These are phyloP conservation scores for Pachliopta kotzebuea DNA, from an alignment of 2,888 invertebrate species.

Conservation along the genomic window DNA sequence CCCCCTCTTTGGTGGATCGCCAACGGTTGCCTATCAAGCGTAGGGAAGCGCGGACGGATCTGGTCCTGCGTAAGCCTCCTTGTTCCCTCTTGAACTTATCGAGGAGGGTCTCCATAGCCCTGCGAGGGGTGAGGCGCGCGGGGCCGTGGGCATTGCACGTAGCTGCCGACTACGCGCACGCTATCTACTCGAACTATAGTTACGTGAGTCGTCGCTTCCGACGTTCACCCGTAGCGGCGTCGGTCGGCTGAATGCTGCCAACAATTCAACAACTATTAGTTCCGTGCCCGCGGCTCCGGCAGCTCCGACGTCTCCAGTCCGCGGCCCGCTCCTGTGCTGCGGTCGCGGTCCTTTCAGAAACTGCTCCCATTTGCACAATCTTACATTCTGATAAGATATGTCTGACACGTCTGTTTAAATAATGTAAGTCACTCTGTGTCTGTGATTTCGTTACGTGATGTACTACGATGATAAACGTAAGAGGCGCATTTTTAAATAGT, in stretches of 20 bases:
- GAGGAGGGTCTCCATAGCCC: constrained; percentile 78
- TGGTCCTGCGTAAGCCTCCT: constrained; percentile 80
- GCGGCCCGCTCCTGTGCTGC: constrained; percentile 40
- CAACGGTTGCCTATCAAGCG: constrained; percentile 83
- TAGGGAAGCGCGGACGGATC: constrained; percentile 86
- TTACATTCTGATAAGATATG: constrained; percentile 67
- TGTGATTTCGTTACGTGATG: constrained; percentile 71
- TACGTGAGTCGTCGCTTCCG: constrained; percentile 69
- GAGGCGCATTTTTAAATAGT: constrained; percentile 29
- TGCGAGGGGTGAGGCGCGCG: constrained; percentile 62
- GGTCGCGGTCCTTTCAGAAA: constrained; percentile 54
- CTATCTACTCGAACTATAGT: constrained; percentile 73
- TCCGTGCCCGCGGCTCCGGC: constrained; percentile 38
- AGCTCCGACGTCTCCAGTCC: constrained; percentile 50
- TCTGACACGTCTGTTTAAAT: constrained; percentile 58
- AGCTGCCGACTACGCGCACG: constrained; percentile 72
- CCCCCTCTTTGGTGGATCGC: constrained; percentile 71
- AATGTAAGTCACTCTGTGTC: constrained; percentile 59
- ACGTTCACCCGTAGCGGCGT: constrained; percentile 74
- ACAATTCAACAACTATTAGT: constrained; percentile 59
- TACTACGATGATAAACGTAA: constrained; percentile 36
- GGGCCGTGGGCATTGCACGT: constrained; percentile 75
- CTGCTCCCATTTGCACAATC: constrained; percentile 74
- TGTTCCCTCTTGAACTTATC: constrained; percentile 76
- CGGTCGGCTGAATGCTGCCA: constrained; percentile 66